These are phyloP conservation scores for Lypha dubia DNA, from an alignment of 2,888 invertebrate genomes.

Conservation along the genomic window DNA sequence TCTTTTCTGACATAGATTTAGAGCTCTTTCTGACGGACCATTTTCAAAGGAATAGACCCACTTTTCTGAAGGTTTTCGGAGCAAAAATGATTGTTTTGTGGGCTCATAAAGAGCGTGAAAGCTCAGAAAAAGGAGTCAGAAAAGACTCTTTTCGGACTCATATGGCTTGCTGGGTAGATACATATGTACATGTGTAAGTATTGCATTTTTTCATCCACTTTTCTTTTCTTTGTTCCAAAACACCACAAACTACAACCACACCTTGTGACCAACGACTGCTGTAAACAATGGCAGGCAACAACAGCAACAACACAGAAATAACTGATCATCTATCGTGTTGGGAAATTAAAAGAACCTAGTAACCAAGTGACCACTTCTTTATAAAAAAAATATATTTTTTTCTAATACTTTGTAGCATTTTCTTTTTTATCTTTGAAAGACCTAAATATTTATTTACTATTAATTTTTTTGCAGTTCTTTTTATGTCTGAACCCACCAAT, in stretches of 20 bases:
- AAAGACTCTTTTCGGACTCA: no score
- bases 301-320: conserved; percentile 4
- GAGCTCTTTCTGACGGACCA: no score
- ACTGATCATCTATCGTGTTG: conserved; percentile 46
- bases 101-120: no score
- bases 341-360: conserved; percentile 62
- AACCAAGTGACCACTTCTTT: conserved; percentile 69
- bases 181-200: no score
- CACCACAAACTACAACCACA: conserved; percentile 55
- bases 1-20: no score
- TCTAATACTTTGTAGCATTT: conserved; percentile 9
- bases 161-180: no score
- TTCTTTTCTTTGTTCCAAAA: conserved; percentile 2
- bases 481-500: conserved; percentile 5
- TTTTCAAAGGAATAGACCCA: no score
- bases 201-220: conserved; percentile 13
- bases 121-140: no score
- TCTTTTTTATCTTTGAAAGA: conserved; percentile 49
- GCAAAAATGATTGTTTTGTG: no score
- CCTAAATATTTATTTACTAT: conserved; percentile 50
- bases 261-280: conserved; percentile 59
- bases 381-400: no score
- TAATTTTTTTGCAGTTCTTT: neutral
- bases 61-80: no score
- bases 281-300: neutral